Percentiles rank a stretch among this genome's conserved stretches.
Conservation (phyloP, 2,888 invertebrate genomes). For the Tryphoninae sp. region DNA sequence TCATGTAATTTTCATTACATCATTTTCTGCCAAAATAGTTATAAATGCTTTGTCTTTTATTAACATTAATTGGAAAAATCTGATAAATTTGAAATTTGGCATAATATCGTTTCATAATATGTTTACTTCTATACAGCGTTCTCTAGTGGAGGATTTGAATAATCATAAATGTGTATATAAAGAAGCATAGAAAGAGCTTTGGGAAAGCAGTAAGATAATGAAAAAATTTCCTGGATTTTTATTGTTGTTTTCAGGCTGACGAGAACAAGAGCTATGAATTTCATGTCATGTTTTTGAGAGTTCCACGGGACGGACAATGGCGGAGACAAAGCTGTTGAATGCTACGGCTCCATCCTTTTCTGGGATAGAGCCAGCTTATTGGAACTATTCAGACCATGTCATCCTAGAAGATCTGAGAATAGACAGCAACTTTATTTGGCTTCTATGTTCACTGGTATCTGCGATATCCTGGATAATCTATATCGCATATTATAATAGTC, state of each 20-base stretch:
- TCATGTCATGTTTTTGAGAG: constrained; percentile 57
- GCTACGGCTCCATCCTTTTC: constrained; percentile 74
- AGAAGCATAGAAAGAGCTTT: too few species aligned
- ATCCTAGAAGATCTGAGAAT: constrained; percentile 87
- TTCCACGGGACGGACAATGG: constrained; percentile 65
- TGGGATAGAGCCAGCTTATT: constrained; percentile 80
- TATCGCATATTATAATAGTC: constrained; percentile 96
- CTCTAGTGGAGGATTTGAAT: too few species aligned
- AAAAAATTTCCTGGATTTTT: background rate
- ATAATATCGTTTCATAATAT: background rate
- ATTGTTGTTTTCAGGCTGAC: constrained; percentile 59
- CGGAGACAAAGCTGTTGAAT: constrained; percentile 71
- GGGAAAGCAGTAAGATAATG: background rate
- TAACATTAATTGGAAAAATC: constrained; percentile 9
- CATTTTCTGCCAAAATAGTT: background rate
- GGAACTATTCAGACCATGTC: constrained; percentile 85
- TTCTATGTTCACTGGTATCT: constrained; percentile 91
- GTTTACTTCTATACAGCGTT: background rate
- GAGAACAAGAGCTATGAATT: constrained; percentile 64
- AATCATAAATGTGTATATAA: too few species aligned
- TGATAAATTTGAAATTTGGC: constrained; percentile 35
- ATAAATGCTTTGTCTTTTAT: constrained; percentile 5
- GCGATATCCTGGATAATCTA: constrained; percentile 96
- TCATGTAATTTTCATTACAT: background rate
- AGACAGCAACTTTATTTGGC: constrained; percentile 90